phyloP scores from a whole-genome alignment of 30 jellyfish, hydroid and myxozoan genomes.

The Aurelia aurita region DNA sequence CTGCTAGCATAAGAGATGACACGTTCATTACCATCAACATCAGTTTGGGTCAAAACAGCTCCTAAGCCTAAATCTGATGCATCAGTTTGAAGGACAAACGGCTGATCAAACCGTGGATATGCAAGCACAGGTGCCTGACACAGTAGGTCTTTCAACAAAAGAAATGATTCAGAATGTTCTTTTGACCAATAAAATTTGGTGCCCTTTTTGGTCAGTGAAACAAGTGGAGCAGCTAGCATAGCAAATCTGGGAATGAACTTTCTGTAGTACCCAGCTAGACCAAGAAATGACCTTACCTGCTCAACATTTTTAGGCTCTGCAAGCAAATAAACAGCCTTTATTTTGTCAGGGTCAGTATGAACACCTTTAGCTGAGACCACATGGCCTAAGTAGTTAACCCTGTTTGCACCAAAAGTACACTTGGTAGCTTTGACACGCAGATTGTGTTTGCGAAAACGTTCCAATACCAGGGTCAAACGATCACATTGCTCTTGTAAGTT shows the following conservation, averaged over 20 bases:
- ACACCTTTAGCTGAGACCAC: constrained; percentile 19
- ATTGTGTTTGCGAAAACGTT: constrained; percentile 36
- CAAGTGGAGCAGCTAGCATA: constrained; percentile 25
- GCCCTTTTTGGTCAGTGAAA: constrained; percentile 34
- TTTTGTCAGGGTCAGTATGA: constrained; percentile 42
- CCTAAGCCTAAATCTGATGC: constrained; percentile 69
- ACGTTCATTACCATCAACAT: constrained; percentile 17
- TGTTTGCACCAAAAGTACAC: constrained; percentile 52
- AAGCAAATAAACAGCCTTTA: constrained; percentile 35
- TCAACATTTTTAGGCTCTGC: constrained; percentile 30
- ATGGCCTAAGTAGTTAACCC: constrained; percentile 47
- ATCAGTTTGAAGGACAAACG: constrained; percentile 54
- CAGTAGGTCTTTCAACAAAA: constrained; percentile 12
- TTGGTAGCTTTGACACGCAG: constrained; percentile 48
- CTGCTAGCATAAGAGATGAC: constrained; percentile 58
- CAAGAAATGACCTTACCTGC: constrained; percentile 61
- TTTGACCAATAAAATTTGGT: constrained; percentile 23
- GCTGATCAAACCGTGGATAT: constrained; percentile 37
- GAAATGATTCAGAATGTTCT: constrained; percentile 15
- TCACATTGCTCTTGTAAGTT: constrained; percentile 30
- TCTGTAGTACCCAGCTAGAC: constrained; percentile 62
- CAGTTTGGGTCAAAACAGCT: constrained; percentile 49
- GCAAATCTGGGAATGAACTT: constrained; percentile 47
- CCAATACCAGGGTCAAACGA: constrained; percentile 31
- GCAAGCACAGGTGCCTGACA: constrained; percentile 55